These are phyloP conservation scores for Drosophila monieri DNA, from an alignment of 2,888 invertebrate genomes.

Conservation along the genomic window DNA sequence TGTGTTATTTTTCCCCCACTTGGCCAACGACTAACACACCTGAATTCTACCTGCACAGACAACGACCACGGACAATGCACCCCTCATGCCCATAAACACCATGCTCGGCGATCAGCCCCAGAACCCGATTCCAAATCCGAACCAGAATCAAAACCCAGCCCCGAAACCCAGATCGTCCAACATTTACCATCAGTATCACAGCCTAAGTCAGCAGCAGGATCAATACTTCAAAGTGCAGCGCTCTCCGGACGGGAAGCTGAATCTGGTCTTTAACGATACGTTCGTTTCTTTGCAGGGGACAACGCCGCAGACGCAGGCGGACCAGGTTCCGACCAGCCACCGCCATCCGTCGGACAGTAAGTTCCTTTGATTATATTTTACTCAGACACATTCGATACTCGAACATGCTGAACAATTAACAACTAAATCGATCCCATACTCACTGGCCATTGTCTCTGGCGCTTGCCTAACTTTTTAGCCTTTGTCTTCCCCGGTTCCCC, in stretches of 20 bases:
- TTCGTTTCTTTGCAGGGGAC: slow-evolving; percentile 73
- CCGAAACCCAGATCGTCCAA: slow-evolving; percentile 39
- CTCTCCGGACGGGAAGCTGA: slow-evolving; percentile 82
- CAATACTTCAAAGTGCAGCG: slow-evolving; percentile 83
- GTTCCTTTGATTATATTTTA: slow-evolving; percentile 16
- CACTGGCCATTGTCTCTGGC: slow-evolving; percentile 48
- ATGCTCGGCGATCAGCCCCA: slow-evolving; percentile 50
- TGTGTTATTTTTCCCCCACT: slow-evolving; percentile 29
- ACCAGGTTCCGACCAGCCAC: slow-evolving; percentile 32
- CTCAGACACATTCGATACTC: slow-evolving; percentile 36
- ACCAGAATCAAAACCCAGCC: slow-evolving; percentile 14
- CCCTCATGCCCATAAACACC: slow-evolving; percentile 66
- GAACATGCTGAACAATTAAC: slow-evolving; percentile 51
- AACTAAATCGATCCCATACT: slow-evolving; percentile 53
- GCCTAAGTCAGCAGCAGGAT: slow-evolving; percentile 66
- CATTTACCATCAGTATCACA: slow-evolving; percentile 68
- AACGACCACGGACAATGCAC: slow-evolving; percentile 63
- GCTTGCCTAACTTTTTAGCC: slow-evolving; percentile 61
- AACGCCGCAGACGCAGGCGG: slow-evolving; percentile 20
- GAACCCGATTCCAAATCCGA: neutral
- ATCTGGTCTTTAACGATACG: slow-evolving; percentile 81
- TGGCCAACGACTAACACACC: slow-evolving; percentile 53
- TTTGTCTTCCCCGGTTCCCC: slow-evolving; percentile 64
- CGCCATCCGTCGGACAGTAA: slow-evolving; percentile 51
- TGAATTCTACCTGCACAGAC: slow-evolving; percentile 65